Percentiles rank a stretch among this genome's conserved stretches.
Conservation (phyloP, 2,888 invertebrate genomes). For the Noctua pronuba region DNA sequence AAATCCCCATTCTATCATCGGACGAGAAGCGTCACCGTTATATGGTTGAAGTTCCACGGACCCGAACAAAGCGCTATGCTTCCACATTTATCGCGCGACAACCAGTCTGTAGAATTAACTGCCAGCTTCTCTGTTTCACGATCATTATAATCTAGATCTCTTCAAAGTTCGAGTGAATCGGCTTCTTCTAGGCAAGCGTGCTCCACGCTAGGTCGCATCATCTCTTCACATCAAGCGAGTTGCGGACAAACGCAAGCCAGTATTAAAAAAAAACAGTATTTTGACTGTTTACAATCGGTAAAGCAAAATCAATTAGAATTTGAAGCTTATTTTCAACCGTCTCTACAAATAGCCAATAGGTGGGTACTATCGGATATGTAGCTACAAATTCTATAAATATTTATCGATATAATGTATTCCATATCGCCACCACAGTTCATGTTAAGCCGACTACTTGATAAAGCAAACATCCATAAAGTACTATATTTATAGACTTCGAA, state of each 20-base stretch:
- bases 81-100: background rate
- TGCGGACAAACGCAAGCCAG: background rate
- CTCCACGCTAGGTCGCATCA: background rate
- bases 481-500: slow-evolving; percentile 15
- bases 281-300: background rate
- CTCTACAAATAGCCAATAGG: background rate
- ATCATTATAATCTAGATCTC: background rate
- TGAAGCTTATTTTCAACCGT: background rate
- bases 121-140: background rate
- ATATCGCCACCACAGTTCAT: slow-evolving; percentile 7
- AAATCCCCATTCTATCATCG: background rate
- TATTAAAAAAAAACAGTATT: background rate
- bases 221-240: background rate
- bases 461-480: slow-evolving; percentile 14
- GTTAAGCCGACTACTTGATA: slow-evolving; percentile 26
- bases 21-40: background rate
- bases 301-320: background rate
- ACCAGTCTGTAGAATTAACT: background rate
- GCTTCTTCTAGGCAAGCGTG: background rate
- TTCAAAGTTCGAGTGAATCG: background rate
- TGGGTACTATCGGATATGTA: background rate
- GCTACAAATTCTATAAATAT: background rate
- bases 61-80: background rate
- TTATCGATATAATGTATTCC: slow-evolving; percentile 1
- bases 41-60: background rate